These are phyloP conservation scores for Bombus sibiricus DNA, from an alignment of 1,140 invertebrate genomes.

Conservation along the genomic window DNA sequence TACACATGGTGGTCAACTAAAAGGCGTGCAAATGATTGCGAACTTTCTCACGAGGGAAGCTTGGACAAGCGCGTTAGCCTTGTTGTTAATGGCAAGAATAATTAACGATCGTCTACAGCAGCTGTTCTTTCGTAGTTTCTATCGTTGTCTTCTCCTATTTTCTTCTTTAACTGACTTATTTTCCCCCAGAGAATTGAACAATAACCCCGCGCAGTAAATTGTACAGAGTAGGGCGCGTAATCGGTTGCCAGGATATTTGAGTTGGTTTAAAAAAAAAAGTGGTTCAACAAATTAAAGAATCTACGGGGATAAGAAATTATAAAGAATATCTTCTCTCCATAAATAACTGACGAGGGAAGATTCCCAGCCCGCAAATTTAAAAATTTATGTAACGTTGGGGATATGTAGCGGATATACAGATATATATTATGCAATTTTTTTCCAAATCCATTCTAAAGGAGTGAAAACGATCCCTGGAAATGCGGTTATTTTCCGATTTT, in stretches of 20 bases:
- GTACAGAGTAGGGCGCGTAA: not conserved
- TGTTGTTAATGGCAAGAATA: constrained; percentile 8
- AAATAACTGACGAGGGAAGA: too few relatives aligned
- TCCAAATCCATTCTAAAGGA: too few relatives aligned
- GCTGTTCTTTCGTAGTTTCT: not conserved
- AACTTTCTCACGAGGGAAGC: not conserved
- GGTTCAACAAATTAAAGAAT: not conserved
- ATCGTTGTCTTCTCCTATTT: not conserved
- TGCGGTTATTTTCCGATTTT: too few relatives aligned
- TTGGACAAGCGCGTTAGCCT: not conserved
- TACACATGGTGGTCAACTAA: not conserved
- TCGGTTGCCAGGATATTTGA: not conserved
- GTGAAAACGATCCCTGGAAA: too few relatives aligned
- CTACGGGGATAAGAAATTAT: not conserved
- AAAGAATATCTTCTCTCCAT: too few relatives aligned
- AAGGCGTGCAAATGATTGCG: not conserved
- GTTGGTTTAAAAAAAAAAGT: not conserved
- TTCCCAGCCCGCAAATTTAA: too few relatives aligned
- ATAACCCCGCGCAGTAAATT: not conserved
- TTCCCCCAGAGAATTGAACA: not conserved
- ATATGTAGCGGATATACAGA: too few relatives aligned
- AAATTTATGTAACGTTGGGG: too few relatives aligned
- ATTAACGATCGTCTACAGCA: constrained; percentile 1
- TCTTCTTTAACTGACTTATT: not conserved
- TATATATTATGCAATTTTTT: too few relatives aligned